Percentiles rank a stretch among this genome's conserved stretches.
Conservation (phyloP, 2,797 vertebrate genomes). For the Enteromius treurensis region DNA sequence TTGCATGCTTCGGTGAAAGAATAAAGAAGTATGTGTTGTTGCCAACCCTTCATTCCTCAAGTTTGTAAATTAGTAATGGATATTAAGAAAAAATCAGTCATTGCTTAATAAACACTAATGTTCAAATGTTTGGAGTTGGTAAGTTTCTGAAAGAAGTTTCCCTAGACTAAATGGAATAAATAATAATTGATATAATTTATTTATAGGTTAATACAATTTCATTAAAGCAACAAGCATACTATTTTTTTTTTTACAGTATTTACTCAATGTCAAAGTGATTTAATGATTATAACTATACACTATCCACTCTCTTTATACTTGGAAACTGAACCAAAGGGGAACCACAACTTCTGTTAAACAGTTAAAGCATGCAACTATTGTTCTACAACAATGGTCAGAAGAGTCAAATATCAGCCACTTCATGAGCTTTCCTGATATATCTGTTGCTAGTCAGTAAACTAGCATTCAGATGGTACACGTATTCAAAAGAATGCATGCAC, state of each 20-base stretch:
- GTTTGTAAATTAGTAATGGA: neutral
- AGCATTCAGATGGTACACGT: neutral
- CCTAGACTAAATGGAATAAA: too few relatives aligned
- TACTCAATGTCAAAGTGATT: too few relatives aligned
- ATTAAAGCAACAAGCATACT: too few relatives aligned
- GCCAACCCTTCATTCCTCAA: neutral
- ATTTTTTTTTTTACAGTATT: too few relatives aligned
- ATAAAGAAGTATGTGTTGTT: slow-evolving; percentile 90
- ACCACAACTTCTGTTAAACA: neutral
- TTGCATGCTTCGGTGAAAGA: slow-evolving; percentile 91
- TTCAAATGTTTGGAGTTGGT: neutral
- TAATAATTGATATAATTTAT: too few relatives aligned
- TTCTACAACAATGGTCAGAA: neutral
- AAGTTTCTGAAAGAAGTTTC: neutral
- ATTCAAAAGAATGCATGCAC: neutral
- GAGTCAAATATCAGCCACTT: neutral
- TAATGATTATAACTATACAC: neutral
- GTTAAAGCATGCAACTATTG: neutral
- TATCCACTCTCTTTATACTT: neutral
- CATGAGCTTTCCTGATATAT: too few relatives aligned
- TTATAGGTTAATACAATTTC: too few relatives aligned
- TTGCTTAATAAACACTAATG: neutral
- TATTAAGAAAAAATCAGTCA: neutral
- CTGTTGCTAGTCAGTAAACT: neutral
- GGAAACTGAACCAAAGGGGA: neutral